phyloP scores from a whole-genome alignment of 1,140 invertebrate genomes.

The Marisa cornuarietis region DNA sequence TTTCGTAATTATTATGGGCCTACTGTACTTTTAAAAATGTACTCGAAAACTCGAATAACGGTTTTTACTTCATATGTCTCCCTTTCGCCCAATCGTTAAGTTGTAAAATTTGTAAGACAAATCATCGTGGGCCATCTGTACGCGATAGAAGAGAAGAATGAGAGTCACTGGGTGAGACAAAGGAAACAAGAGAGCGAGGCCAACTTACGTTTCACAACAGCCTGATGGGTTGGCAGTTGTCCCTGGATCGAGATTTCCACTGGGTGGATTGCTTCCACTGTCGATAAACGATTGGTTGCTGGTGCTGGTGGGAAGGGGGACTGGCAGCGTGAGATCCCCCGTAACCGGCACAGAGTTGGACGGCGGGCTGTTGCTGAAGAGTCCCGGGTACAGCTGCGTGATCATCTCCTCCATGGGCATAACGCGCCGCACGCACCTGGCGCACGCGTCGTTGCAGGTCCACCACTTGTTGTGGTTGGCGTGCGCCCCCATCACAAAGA shows the following conservation, averaged over 20 bases:
- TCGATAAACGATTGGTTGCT: not conserved
- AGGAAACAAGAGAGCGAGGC: not conserved
- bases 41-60: no score
- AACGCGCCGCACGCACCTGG: conserved; percentile 21
- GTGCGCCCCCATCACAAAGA: not conserved
- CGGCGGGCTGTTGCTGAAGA: conserved; percentile 29
- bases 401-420: conserved; percentile 32
- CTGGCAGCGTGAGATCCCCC: not conserved
- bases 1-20: no score
- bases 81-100: no score
- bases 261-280: not conserved
- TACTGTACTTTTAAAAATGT: no score
- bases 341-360: conserved; percentile 2
- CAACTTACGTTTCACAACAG: conserved; percentile 24
- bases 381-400: conserved; percentile 31
- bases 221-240: not conserved
- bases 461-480: conserved; percentile 32
- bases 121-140: no score
- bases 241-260: not conserved
- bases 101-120: no score
- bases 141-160: not conserved
- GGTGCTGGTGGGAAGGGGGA: not conserved
- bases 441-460: conserved; percentile 27
- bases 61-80: no score
- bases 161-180: not conserved